Conservation (phyloP, 2,797 vertebrate species). For the Hipposideros larvatus region DNA sequence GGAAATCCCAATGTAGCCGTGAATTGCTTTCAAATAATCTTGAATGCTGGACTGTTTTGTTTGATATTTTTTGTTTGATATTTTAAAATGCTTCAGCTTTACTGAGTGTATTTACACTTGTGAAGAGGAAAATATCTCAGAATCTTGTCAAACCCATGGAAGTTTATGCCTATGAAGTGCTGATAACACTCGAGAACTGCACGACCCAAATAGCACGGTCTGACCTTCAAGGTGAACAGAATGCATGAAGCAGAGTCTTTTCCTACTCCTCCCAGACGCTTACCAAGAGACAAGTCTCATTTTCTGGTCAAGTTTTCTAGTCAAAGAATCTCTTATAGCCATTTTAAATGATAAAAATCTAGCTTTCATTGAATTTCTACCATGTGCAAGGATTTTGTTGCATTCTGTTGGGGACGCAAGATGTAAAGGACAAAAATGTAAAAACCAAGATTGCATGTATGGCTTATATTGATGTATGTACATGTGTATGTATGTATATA, state of each 20-base stretch:
- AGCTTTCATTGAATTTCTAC: not conserved
- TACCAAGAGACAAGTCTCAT: not conserved
- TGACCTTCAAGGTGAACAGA: not conserved
- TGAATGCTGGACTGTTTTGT: not conserved
- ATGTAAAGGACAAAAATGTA: not conserved
- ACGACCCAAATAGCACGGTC: not conserved
- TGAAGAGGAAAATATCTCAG: not conserved
- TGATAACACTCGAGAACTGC: not conserved
- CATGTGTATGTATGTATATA: too few relatives aligned
- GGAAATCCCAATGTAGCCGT: not conserved
- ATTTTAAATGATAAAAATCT: not conserved
- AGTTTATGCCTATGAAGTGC: not conserved
- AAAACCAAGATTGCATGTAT: not conserved
- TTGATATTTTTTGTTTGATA: not conserved
- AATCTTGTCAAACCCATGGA: not conserved
- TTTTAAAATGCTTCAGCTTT: not conserved
- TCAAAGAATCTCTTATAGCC: not conserved
- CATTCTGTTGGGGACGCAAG: too few relatives aligned
- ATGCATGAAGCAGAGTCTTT: not conserved
- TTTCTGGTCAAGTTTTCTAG: not conserved
- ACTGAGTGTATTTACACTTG: not conserved
- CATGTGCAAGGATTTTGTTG: not conserved
- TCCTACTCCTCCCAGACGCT: not conserved
- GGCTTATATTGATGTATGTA: not conserved
- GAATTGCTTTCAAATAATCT: conserved; percentile 37